These are phyloP conservation scores for Gorsachius goisagi DNA, from an alignment of 2,113 vertebrate genomes.

Conservation along the genomic window DNA sequence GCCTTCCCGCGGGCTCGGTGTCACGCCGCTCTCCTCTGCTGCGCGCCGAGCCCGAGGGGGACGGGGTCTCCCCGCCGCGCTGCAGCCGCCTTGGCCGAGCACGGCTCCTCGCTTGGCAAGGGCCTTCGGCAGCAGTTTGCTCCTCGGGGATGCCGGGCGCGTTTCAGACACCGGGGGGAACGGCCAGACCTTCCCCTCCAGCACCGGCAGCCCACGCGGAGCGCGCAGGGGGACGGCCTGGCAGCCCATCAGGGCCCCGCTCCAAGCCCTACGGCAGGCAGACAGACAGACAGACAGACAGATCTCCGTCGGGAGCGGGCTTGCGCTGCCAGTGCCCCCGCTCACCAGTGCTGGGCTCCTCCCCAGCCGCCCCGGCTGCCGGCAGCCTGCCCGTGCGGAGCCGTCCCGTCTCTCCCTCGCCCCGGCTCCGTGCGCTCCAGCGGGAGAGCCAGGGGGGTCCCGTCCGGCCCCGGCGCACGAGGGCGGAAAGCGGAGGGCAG, in stretches of 20 bases:
- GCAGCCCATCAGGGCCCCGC: background rate
- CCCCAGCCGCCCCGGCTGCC: background rate
- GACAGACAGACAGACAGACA: background rate
- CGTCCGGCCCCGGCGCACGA: rapidly evolving
- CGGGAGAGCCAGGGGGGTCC: rapidly evolving
- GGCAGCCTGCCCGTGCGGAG: background rate
- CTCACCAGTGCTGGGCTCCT: background rate
- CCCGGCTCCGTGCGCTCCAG: background rate
- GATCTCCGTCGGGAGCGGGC: background rate
- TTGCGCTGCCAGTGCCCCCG: background rate
- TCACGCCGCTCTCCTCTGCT: background rate
- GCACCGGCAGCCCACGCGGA: background rate
- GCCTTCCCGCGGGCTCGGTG: background rate
- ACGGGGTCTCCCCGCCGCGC: background rate
- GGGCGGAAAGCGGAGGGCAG: background rate
- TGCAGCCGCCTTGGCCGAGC: background rate
- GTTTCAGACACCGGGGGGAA: background rate
- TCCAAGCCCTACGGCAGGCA: background rate
- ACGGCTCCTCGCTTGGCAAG: background rate
- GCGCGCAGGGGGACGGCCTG: background rate
- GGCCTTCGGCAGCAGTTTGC: background rate
- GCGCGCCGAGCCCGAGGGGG: background rate
- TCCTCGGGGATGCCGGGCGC: background rate
- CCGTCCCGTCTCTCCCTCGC: background rate
- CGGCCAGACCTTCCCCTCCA: background rate